Evolutionary conservation across 2,797 vertebrate genomes (phyloP).

Genomic region (Ficedula albicollis): DNA sequence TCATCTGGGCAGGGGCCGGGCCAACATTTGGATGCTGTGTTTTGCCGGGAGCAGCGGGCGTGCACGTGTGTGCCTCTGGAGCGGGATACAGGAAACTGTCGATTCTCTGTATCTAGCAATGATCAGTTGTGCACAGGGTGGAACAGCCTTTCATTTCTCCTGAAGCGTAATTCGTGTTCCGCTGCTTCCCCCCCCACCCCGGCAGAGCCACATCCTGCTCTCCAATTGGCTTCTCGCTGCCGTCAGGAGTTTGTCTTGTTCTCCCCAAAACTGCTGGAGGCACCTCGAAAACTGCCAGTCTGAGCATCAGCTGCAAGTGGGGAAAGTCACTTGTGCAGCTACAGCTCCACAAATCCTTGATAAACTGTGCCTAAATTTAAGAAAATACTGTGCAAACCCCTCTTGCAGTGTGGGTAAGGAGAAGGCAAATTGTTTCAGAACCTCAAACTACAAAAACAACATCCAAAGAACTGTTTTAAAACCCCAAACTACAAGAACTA

Average conservation of each 20-base stretch:
- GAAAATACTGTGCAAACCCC: not conserved
- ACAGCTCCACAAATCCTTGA: not conserved
- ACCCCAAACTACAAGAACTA: too few relatives aligned
- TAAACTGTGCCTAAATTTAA: not conserved
- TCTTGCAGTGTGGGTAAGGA: not conserved
- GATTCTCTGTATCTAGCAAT: constrained; percentile 50
- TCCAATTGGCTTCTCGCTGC: not conserved
- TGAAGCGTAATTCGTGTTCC: constrained; percentile 18
- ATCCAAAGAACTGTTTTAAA: not conserved
- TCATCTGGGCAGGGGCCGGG: not conserved
- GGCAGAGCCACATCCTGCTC: constrained; percentile 31
- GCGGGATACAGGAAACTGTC: constrained; percentile 59
- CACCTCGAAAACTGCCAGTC: not conserved
- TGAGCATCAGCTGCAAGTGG: rapidly evolving
- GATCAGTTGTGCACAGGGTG: constrained; percentile 60
- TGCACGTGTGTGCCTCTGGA: constrained; percentile 31
- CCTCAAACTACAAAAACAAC: rapidly evolving
- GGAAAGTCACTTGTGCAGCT: not conserved
- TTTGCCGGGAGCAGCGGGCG: not conserved
- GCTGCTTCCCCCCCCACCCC: not conserved
- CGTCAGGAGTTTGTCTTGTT: not conserved
- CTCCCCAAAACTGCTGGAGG: not conserved
- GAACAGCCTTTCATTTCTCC: constrained; percentile 46
- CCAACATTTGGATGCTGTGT: not conserved
- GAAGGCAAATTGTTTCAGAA: not conserved